Evolutionary conservation across 2,888 invertebrate species (phyloP).

Genomic region (Catocala sponsa): DNA sequence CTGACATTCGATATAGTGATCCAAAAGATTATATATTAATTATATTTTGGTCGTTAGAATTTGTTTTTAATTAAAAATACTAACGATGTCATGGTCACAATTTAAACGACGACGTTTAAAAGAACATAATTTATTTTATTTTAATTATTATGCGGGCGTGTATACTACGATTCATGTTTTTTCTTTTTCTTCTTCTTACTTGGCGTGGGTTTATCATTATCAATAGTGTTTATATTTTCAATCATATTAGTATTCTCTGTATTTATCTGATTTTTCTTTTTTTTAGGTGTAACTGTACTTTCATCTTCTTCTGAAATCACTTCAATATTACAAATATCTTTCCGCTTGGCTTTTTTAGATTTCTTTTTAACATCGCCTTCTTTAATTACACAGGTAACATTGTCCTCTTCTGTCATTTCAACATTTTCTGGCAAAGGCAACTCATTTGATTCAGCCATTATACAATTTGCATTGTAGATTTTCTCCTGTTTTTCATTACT

Average conservation of each 20-base stretch:
- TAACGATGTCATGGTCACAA: too few relatives aligned
- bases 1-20: too few relatives aligned
- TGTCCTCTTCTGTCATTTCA: conserved; percentile 35
- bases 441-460: conserved; percentile 28
- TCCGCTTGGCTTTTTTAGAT: conserved; percentile 38
- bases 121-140: conserved; percentile 3
- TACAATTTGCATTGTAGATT: conserved; percentile 4
- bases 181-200: conserved; percentile 46
- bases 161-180: conserved; percentile 9
- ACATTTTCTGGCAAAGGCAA: conserved; percentile 28
- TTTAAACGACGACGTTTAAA: too few relatives aligned
- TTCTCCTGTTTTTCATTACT: conserved; percentile 46
- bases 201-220: conserved; percentile 11
- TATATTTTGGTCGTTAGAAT: too few relatives aligned
- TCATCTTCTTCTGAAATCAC: conserved; percentile 35
- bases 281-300: conserved; percentile 28
- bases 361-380: conserved; percentile 42
- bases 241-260: conserved; percentile 7
- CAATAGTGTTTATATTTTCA: conserved; percentile 13
- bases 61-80: too few relatives aligned
- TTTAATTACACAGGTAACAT: conserved; percentile 42
- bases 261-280: conserved; percentile 22
- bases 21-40: too few relatives aligned
- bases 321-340: conserved; percentile 24
- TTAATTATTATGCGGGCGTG: background rate